Percentiles rank a stretch among this genome's conserved stretches.
Evolutionary conservation across 1,140 invertebrate species (phyloP).

Genomic region (Aphis craccivora): DNA sequence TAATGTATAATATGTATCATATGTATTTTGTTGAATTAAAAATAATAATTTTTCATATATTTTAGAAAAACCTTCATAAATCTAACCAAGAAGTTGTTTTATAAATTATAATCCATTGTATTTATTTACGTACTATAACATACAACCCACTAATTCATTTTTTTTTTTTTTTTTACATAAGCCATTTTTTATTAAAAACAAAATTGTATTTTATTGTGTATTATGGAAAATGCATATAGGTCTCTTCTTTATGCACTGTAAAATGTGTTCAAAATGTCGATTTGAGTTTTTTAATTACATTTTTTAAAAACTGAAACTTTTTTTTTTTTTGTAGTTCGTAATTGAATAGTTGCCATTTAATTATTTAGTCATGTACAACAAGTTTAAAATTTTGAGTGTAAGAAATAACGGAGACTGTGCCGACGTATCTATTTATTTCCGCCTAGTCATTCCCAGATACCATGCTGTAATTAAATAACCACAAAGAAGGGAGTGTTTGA

Average conservation of each 20-base stretch:
- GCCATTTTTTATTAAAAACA: background rate
- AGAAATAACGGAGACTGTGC: background rate
- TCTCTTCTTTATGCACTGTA: background rate
- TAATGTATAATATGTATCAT: background rate
- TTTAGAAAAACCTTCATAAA: background rate
- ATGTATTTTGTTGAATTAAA: background rate
- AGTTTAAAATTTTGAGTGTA: background rate
- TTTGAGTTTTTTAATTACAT: background rate
- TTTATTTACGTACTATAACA: background rate
- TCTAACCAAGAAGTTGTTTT: too few relatives aligned
- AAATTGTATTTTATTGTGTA: background rate
- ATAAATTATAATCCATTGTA: too few relatives aligned
- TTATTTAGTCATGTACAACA: background rate
- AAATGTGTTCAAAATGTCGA: background rate
- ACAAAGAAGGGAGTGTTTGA: background rate
- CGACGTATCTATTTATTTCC: background rate
- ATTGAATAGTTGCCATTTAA: background rate
- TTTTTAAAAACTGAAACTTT: background rate
- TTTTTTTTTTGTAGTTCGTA: background rate
- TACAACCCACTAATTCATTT: background rate
- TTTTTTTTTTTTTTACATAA: background rate
- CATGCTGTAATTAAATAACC: background rate
- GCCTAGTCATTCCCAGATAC: background rate
- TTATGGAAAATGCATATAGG: background rate
- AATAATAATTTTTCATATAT: background rate